Conservation (phyloP, 2,888 invertebrate genomes). For the Acanthococcus lagerstroemiae region DNA sequence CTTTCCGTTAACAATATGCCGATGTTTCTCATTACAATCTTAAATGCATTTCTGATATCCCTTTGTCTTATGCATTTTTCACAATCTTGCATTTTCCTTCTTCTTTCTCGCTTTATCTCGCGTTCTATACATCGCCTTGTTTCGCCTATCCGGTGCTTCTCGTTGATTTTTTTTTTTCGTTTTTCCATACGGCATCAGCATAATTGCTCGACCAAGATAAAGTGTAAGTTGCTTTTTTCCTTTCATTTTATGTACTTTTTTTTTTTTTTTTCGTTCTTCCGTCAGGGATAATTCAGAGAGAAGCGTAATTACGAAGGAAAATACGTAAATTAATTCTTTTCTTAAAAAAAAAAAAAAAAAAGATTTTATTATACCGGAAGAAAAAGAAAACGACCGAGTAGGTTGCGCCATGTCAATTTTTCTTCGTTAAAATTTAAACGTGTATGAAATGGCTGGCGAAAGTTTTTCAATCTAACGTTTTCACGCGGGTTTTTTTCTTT, state of each 20-base stretch:
- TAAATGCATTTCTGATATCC: constrained; percentile 20
- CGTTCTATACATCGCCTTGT: too few species aligned
- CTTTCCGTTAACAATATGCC: constrained; percentile 1
- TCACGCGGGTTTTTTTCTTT: too few species aligned
- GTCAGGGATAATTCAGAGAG: neutral
- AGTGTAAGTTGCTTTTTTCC: too few species aligned
- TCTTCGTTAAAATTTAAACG: neutral
- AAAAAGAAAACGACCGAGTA: neutral
- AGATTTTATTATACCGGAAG: neutral
- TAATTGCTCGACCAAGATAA: neutral
- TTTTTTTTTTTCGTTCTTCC: neutral
- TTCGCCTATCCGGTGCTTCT: neutral
- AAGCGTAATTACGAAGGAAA: neutral
- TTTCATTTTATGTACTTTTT: neutral
- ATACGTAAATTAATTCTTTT: neutral
- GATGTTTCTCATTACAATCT: constrained; percentile 27
- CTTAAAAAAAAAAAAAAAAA: too few species aligned
- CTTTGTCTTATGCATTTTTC: constrained; percentile 29
- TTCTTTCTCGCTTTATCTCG: neutral
- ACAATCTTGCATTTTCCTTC: constrained; percentile 22
- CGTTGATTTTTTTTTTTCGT: neutral
- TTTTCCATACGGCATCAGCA: neutral
- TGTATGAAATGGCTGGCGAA: too few species aligned
- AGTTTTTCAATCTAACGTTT: too few species aligned
- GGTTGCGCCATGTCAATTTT: neutral